Base-by-base conservation (phyloP, 2,113 vertebrate genomes). In the Pampusana beccarii region DNA sequence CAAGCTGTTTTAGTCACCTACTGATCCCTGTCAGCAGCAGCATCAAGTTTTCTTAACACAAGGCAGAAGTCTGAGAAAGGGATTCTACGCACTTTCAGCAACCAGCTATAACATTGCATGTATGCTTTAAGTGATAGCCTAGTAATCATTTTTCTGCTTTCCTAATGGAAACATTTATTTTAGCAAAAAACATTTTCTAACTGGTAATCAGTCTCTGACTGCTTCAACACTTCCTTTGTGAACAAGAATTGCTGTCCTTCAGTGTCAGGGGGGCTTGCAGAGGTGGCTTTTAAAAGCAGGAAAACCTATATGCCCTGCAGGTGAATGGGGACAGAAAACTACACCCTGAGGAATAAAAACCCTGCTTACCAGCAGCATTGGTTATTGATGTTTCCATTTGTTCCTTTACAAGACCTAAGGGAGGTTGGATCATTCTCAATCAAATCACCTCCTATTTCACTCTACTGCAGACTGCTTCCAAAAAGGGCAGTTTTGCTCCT, bases 1-100 rank as follows among this genome's bases (percentile, higher is more conserved):
- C 40, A 96, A 93, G 72, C 70, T 82, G 13, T 64, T 95, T 92
- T 72, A 94, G 79, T 60, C 50, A 92, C 44, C 77, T 71, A 82
- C n/a, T 96, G 93, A 92, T 88, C 71, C 65, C 69, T 13, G 29
- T 36, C 31, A 10, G 77, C 56, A 86, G 66, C 28, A 95, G 53
- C 60, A 78, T 56, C 21, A 90, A 50, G 67, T 50, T 96, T 53
- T 90, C 46, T 80, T 40, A 82, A 72, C 4, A 10, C 14, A 60
- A 64, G 34, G 40, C 57, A 94, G 28, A 72, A 74, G 44, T 50
- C 64, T 82, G 21, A 93, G 33, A 80, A 92, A 81, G 26, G 61
- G 12, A 85, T 67, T 88, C 17, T 40, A 65, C 2, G 50, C 2
- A 17, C 33, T 44, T 67, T 69, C 48, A 66, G 57, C 46, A 80